Base-by-base conservation (phyloP, 2,113 vertebrate species). In the Orcinus orca region DNA sequence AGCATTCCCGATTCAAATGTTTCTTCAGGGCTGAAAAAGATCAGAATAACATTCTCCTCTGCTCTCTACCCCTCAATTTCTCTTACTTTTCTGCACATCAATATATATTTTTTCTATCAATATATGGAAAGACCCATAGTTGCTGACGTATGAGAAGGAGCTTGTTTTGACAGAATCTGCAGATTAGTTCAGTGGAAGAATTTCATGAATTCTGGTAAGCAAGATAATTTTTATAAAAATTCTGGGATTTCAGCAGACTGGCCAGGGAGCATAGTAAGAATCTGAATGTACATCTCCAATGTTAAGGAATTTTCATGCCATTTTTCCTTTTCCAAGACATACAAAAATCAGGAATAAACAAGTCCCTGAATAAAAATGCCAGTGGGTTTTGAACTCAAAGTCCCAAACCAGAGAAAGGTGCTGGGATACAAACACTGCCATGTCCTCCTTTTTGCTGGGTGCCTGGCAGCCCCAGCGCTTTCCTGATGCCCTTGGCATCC, bases 131-230 rank as follows among this genome's bases (percentile, higher is more conserved):
- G 50, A 85, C 23, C 36, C 67, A 26, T 36, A 73, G 23, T 83
- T 93, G 86, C 86, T 92, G 86, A 84, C 68, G 71, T n/a, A 67
- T 77, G 82, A 97, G 88, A 90, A 88, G 6, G 81, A 79, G 41
- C 63, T 95, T 89, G 36, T 93, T 91, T 76, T 93, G 95, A 89
- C 44, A 93, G 84, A 97, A 80, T 97, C 93, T 97, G 55, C 47
- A 50, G 85, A 90, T 94, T 81, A 88, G 74, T 55, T 92, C 2
- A 2, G 63, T 81, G 47, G 90, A 36, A 90, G 84, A 88, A 84
- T 96, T 97, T 95, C 65, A 58, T 67, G 81, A 79, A 81, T 81
- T 93, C 17, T 89, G 74, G 50, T 74, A 25, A 44, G 18, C 47
- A 58, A 38, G 21, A 44, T 41, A 81, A 81, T 41, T 93, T 95